Conservation (phyloP, 53 echinoderm and acorn worm species). For the Patiria pectinifera region DNA sequence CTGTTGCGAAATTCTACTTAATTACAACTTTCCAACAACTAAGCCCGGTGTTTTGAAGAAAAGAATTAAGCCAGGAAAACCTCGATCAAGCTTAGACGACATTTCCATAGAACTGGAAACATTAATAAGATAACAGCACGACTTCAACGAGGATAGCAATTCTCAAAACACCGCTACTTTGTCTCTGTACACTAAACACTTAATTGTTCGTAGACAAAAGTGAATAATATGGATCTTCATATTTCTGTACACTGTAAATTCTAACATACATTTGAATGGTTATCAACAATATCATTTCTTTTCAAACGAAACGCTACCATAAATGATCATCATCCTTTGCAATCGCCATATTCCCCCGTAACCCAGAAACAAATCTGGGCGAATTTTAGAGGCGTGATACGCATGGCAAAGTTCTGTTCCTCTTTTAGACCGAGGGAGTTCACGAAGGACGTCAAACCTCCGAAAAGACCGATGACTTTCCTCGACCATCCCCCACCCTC, state of each 20-base stretch:
- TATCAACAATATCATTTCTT: neutral
- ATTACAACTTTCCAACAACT: too few species aligned
- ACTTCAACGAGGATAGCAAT: neutral
- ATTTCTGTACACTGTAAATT: neutral
- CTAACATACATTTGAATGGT: neutral
- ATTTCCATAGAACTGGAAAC: neutral
- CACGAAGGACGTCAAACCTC: conserved; percentile 66
- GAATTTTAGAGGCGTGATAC: conserved; percentile 91
- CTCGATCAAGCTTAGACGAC: neutral
- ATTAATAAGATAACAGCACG: too few species aligned
- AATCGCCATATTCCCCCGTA: conserved; percentile 85
- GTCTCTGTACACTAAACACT: too few species aligned
- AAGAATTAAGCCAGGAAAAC: too few species aligned
- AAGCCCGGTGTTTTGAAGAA: too few species aligned
- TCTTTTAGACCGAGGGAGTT: conserved; percentile 45
- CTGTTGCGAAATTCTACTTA: too few species aligned
- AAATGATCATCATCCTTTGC: conserved; percentile 68
- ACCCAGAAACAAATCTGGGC: conserved; percentile 97
- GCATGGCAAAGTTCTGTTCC: conserved; percentile 81
- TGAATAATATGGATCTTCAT: neutral
- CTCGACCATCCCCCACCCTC: conserved; percentile 61
- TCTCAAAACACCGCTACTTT: neutral
- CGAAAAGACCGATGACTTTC: conserved; percentile 79
- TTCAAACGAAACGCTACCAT: neutral
- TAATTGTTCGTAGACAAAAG: neutral